phyloP scores from a whole-genome alignment of 1,140 invertebrate species.

The Mylabris phalerata region DNA sequence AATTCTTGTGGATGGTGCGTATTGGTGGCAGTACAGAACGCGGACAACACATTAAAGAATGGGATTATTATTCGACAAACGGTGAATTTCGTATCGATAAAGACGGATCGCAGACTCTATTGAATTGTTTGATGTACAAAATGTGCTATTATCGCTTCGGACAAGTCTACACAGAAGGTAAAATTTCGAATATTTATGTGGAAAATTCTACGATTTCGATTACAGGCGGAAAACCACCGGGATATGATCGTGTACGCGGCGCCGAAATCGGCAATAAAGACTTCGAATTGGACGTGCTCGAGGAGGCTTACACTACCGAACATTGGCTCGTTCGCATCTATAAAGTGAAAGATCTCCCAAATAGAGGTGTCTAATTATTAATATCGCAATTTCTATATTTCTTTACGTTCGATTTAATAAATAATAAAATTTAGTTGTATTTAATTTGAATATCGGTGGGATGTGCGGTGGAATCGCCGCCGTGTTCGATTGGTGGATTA shows the following conservation, averaged over 20 bases:
- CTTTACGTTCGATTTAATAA: too few relatives aligned
- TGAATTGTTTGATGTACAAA: constrained; percentile 95
- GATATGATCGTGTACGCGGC: constrained; percentile 83
- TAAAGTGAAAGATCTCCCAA: constrained; percentile 85
- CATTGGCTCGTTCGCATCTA: constrained; percentile 95
- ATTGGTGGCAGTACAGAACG: constrained; percentile 93
- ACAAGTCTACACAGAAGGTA: constrained; percentile 83
- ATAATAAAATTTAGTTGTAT: too few relatives aligned
- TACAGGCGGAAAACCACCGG: constrained; percentile 64
- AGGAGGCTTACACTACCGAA: constrained; percentile 93
- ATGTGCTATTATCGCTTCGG: constrained; percentile 95
- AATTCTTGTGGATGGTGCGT: constrained; percentile 99
- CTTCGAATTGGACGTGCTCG: constrained; percentile 85
- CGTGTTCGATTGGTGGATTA: too few relatives aligned
- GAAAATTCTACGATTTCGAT: too few relatives aligned
- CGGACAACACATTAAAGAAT: constrained; percentile 91
- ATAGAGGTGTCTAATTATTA: constrained; percentile 60
- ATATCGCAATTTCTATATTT: background rate
- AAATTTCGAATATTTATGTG: too few relatives aligned
- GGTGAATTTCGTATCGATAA: constrained; percentile 93
- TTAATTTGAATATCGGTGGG: too few relatives aligned
- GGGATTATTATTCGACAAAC: constrained; percentile 89
- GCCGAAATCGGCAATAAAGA: constrained; percentile 94
- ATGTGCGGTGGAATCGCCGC: too few relatives aligned
- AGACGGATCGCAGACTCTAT: constrained; percentile 76